Evolutionary conservation across 2,113 vertebrate species (phyloP).

Genomic region (Oreochromis spilurus): DNA sequence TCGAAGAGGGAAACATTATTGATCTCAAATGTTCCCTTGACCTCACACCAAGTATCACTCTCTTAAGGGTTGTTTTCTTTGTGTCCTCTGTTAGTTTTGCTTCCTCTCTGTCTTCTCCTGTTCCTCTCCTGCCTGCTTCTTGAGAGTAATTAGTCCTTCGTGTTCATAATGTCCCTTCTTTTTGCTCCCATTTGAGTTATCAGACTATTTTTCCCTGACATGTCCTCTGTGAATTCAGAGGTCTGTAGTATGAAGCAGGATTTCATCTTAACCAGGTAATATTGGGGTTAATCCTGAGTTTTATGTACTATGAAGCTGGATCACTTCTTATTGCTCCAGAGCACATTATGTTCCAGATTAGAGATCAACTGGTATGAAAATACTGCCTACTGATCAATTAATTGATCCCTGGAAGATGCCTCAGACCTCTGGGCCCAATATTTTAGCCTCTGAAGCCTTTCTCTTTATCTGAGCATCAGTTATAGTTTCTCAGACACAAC

Average conservation of each 20-base stretch:
- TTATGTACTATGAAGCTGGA: not conserved
- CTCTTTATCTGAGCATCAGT: not conserved
- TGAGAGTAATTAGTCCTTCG: not conserved
- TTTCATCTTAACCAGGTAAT: not conserved
- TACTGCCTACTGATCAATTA: not conserved
- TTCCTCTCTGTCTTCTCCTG: not conserved
- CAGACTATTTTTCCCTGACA: not conserved
- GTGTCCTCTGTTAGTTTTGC: not conserved
- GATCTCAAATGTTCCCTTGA: not conserved
- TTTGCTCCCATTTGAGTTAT: not conserved
- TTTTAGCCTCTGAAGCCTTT: not conserved
- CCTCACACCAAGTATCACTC: not conserved
- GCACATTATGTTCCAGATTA: not conserved
- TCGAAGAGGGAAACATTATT: not conserved
- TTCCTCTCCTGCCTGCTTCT: not conserved
- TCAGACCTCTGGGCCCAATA: not conserved
- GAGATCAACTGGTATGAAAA: not conserved
- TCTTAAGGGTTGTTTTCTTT: not conserved
- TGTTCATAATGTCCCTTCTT: not conserved
- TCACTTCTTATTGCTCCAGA: not conserved
- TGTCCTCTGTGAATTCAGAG: not conserved
- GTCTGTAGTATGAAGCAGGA: not conserved
- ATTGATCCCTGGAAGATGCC: not conserved
- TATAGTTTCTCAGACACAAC: not conserved
- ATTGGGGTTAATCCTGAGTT: not conserved